phyloP scores from a whole-genome alignment of 2,113 vertebrate species.

The Geococcyx californianus region DNA sequence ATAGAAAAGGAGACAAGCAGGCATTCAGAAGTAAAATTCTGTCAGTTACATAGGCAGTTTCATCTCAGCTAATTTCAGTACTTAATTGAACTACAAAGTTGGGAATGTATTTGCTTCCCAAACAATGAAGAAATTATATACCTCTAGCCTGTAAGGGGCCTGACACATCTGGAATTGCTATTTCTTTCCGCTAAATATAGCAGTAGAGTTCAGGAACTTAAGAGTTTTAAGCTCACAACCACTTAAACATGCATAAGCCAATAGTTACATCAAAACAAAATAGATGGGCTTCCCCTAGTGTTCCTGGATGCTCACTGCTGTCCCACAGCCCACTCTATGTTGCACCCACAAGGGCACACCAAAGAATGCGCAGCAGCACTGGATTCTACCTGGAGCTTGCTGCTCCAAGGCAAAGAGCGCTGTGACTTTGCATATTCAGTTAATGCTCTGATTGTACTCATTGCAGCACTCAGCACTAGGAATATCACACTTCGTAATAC shows the following conservation, averaged over 20 bases:
- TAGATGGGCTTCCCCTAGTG: background rate
- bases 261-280: background rate
- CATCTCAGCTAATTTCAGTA: background rate
- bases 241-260: background rate
- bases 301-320: background rate
- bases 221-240: background rate
- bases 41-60: background rate
- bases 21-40: background rate
- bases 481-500: background rate
- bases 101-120: background rate
- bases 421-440: fast-evolving
- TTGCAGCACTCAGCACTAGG: background rate
- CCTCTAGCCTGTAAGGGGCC: background rate
- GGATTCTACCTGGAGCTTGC: background rate
- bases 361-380: background rate
- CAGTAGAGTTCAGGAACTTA: background rate
- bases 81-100: background rate
- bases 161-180: background rate
- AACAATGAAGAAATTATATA: background rate
- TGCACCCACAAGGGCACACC: background rate
- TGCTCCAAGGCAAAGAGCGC: background rate
- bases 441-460: background rate
- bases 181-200: background rate
- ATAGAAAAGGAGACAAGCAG: background rate
- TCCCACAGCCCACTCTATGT: too few species aligned